Base-by-base conservation (phyloP, 2,888 invertebrate genomes). In the Pachymerium ferrugineum region DNA sequence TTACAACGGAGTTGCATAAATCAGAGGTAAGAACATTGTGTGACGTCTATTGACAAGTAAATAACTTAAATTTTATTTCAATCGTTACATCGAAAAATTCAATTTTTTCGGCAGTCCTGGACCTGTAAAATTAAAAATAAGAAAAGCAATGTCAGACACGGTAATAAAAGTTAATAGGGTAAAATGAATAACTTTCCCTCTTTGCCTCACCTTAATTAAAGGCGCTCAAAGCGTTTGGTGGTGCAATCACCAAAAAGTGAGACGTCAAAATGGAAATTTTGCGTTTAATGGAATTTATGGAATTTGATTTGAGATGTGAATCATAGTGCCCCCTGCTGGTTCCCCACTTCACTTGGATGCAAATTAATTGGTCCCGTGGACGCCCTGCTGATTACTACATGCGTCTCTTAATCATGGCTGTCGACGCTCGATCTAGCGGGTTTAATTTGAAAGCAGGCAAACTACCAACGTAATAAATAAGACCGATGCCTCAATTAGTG, bases 291-390 rank as follows among this genome's bases (percentile, higher is more conserved):
- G 47, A 47, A 47, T 47, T 47, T 47, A 47, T 47, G 47, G 47
- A 47, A 47, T 47, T 47, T 47, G 47, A 47, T 47, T 47, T 1
- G 47, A 16, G 16, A 47, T 1, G 14, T 16, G 47, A 47, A 12
- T 47, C 47, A 47, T 47, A 47, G 22, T 47, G 47, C 19, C n/a
- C 22, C 8, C 47, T 22, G n/a, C n/a, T n/a, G n/a, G n/a, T n/a
- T n/a, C n/a, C n/a, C n/a, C n/a, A n/a, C n/a, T n/a, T n/a, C n/a
- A n/a, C n/a, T n/a, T n/a, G n/a, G 16, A 47, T 47, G 47, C 47
- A 47, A 47, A 47, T 47, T 47, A 47, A 47, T 47, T 47, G 47
- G 47, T n/a, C 47, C n/a, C 47, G 38, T 8, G 38, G 38, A 38
- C 38, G 38, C 38, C 38, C 47, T 8, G 16, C 47, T 47, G 47